Evolutionary conservation across 2,113 vertebrate genomes (phyloP).

Genomic region (Lethenteron camtschaticum): DNA sequence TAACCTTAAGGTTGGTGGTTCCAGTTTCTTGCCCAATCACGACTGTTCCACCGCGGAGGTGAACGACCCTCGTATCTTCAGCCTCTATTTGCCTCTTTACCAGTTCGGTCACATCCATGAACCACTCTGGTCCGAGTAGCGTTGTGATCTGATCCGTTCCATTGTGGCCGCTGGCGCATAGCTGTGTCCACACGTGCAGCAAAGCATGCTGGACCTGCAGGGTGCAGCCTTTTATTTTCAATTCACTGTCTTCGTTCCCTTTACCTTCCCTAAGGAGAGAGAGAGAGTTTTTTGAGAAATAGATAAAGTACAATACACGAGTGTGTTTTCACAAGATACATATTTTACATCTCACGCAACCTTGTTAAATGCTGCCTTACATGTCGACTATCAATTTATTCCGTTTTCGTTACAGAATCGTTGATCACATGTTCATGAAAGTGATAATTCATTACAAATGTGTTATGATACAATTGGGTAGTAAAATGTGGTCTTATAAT

Average conservation of each 20-base stretch:
- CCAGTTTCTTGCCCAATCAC: constrained; percentile 28
- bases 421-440: too few species aligned
- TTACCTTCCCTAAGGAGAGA: constrained; percentile 8
- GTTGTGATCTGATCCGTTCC: constrained; percentile 22
- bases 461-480: too few species aligned
- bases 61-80: constrained; percentile 15
- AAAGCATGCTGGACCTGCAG: constrained; percentile 21
- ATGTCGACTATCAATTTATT: too few species aligned
- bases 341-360: too few species aligned
- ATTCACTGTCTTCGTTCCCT: constrained; percentile 11
- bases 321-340: too few species aligned
- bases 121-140: constrained; percentile 17
- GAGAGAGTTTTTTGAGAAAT: too few species aligned
- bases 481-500: too few species aligned
- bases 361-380: too few species aligned
- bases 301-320: too few species aligned
- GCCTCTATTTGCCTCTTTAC: constrained; percentile 20
- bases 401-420: too few species aligned
- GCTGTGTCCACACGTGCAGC: constrained; percentile 24
- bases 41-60: constrained; percentile 11
- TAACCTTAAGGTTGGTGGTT: constrained; percentile 29
- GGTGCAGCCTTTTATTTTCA: constrained; percentile 11
- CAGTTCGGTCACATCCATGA: constrained; percentile 23
- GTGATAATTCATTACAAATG: too few species aligned
- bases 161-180: constrained; percentile 22